Percentiles rank a stretch among this genome's conserved stretches.
These are phyloP conservation scores for Drepanosiphum platanoidis DNA, from an alignment of 2,888 invertebrate species.

Conservation along the genomic window DNA sequence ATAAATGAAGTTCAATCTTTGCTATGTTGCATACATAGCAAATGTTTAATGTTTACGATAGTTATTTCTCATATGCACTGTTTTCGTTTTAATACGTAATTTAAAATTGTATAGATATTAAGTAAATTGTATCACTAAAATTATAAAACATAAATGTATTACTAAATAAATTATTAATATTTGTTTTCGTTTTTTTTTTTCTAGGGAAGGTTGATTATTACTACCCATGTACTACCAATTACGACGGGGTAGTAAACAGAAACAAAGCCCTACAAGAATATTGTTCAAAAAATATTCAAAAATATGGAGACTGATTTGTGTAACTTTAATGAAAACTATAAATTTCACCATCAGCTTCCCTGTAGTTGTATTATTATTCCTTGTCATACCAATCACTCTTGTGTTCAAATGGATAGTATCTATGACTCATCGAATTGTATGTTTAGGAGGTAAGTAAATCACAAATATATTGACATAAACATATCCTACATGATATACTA, in stretches of 20 bases:
- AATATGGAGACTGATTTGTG: slow-evolving; percentile 66
- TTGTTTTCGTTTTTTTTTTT: background rate
- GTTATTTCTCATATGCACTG: too few species aligned
- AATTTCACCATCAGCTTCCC: slow-evolving; percentile 68
- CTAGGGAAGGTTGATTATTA: background rate
- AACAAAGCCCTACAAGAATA: slow-evolving; percentile 63
- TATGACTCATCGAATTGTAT: slow-evolving; percentile 64
- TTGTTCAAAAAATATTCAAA: slow-evolving; percentile 67
- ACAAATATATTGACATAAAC: too few species aligned
- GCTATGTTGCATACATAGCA: too few species aligned
- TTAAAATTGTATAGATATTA: too few species aligned
- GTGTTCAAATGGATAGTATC: slow-evolving; percentile 64
- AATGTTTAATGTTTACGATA: too few species aligned
- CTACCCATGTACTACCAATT: slow-evolving; percentile 55
- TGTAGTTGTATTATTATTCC: slow-evolving; percentile 66
- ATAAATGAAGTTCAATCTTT: too few species aligned
- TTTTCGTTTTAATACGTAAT: too few species aligned
- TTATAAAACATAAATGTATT: background rate
- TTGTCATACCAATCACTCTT: slow-evolving; percentile 66
- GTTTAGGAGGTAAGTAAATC: slow-evolving; percentile 64
- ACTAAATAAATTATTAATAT: background rate
- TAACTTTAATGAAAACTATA: slow-evolving; percentile 66
- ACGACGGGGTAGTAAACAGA: slow-evolving; percentile 27
- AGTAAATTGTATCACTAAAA: too few species aligned
- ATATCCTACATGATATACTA: too few species aligned